phyloP scores from a whole-genome alignment of 2,113 vertebrate genomes.

The Alligator sinensis region DNA sequence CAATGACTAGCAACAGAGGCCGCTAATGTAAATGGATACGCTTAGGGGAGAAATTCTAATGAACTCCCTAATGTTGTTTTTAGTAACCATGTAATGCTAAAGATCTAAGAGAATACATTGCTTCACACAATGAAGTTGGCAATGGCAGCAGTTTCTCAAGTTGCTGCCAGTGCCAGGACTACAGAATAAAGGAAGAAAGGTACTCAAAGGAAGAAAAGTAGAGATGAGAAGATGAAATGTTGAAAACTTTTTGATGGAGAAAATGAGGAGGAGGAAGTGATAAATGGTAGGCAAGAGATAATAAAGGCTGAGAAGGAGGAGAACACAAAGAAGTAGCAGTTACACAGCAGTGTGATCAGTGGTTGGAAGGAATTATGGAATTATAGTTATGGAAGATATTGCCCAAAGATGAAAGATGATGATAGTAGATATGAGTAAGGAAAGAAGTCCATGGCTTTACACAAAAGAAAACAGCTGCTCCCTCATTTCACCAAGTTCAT shows the following conservation, averaged over 20 bases:
- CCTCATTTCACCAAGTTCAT: constrained; percentile 60
- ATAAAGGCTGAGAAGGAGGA: constrained; percentile 7
- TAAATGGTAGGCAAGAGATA: background rate
- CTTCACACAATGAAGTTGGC: background rate
- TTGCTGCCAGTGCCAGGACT: background rate
- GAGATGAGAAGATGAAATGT: background rate
- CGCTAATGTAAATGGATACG: background rate
- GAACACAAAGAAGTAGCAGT: constrained; percentile 14
- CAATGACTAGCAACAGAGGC: background rate
- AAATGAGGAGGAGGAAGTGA: background rate
- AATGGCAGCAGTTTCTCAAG: background rate
- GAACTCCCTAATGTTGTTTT: background rate
- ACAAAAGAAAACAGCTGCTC: constrained; percentile 62
- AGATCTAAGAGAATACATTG: background rate
- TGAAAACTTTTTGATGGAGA: background rate
- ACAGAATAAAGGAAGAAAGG: background rate
- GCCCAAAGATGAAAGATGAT: constrained; percentile 2
- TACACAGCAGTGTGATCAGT: constrained; percentile 30
- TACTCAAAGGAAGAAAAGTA: background rate
- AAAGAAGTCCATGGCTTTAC: constrained; percentile 43
- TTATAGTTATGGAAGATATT: background rate
- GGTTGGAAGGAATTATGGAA: constrained; percentile 52
- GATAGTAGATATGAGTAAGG: constrained; percentile 18
- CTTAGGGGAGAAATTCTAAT: background rate
- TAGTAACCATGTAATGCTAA: fast-evolving